Conservation (phyloP, 2,888 invertebrate species). For the Romanomermis culicivorax region DNA sequence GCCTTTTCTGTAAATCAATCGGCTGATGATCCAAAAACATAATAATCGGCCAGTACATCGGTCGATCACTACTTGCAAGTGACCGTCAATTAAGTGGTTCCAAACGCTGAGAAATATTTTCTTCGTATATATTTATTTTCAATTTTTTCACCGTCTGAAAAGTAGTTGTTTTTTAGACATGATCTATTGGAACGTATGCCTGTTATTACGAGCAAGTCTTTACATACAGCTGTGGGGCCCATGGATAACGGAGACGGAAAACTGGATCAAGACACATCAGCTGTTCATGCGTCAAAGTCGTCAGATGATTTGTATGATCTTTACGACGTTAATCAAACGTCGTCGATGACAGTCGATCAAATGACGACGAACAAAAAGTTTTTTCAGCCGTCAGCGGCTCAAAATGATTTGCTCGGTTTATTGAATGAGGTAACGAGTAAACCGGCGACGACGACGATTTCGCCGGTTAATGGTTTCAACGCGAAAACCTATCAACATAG, state of each 20-base stretch:
- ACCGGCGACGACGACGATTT: background rate
- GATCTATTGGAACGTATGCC: conserved; percentile 93
- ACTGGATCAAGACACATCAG: background rate
- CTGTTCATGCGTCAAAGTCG: background rate
- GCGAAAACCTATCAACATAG: background rate
- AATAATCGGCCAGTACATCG: too few relatives aligned
- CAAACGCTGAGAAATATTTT: too few relatives aligned
- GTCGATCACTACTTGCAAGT: too few relatives aligned
- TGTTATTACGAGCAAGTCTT: conserved; percentile 48
- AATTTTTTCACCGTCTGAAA: too few relatives aligned
- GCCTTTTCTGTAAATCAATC: too few relatives aligned
- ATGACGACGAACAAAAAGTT: too few relatives aligned
- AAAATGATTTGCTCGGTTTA: background rate
- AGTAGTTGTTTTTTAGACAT: conserved; percentile 35
- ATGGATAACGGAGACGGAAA: conserved; percentile 13
- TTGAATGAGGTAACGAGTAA: background rate
- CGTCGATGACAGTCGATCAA: too few relatives aligned
- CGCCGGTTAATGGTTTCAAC: background rate
- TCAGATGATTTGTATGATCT: background rate
- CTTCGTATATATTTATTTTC: too few relatives aligned
- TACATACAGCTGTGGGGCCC: conserved; percentile 24
- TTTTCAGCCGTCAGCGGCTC: too few relatives aligned
- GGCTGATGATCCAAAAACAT: too few relatives aligned
- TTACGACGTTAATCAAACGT: background rate
- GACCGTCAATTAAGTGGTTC: too few relatives aligned